Conservation (phyloP, 2,888 invertebrate genomes). For the Onthophagus sagittarius region DNA sequence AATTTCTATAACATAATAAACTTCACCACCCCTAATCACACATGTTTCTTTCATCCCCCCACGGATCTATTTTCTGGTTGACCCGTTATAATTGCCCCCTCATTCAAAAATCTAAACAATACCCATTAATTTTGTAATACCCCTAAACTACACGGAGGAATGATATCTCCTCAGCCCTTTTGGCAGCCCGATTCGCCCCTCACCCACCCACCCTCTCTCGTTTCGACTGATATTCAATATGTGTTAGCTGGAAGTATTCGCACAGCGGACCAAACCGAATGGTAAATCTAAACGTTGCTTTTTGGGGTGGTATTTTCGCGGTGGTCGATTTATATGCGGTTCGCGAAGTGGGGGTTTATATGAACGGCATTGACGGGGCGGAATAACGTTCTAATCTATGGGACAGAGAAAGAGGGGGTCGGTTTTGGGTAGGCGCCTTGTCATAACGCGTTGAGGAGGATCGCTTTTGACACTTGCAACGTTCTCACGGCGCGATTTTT, state of each 20-base stretch:
- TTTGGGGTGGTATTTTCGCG: neutral
- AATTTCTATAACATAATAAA: too few species aligned
- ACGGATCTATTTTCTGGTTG: constrained; percentile 9
- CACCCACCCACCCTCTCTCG: constrained; percentile 35
- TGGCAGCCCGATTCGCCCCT: constrained; percentile 42
- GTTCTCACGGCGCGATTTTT: constrained; percentile 41
- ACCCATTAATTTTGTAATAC: constrained; percentile 41
- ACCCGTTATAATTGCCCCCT: constrained; percentile 24
- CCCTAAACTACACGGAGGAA: constrained; percentile 37
- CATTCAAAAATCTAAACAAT: constrained; percentile 29
- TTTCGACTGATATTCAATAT: constrained; percentile 39
- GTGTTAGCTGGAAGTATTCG: constrained; percentile 19
- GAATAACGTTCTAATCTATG: constrained; percentile 48
- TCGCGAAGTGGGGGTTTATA: constrained; percentile 15
- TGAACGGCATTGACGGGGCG: constrained; percentile 41
- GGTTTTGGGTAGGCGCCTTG: constrained; percentile 32
- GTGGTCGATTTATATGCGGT: constrained; percentile 4
- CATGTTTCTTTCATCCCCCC: too few species aligned
- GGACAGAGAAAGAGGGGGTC: constrained; percentile 37
- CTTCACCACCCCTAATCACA: too few species aligned
- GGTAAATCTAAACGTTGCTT: constrained; percentile 41
- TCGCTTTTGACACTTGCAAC: constrained; percentile 39
- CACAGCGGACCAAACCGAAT: constrained; percentile 39
- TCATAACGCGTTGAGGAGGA: constrained; percentile 26
- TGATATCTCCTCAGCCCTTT: constrained; percentile 32